These are phyloP conservation scores for Argyresthia albistria DNA, from an alignment of 2,888 invertebrate genomes.

Conservation along the genomic window DNA sequence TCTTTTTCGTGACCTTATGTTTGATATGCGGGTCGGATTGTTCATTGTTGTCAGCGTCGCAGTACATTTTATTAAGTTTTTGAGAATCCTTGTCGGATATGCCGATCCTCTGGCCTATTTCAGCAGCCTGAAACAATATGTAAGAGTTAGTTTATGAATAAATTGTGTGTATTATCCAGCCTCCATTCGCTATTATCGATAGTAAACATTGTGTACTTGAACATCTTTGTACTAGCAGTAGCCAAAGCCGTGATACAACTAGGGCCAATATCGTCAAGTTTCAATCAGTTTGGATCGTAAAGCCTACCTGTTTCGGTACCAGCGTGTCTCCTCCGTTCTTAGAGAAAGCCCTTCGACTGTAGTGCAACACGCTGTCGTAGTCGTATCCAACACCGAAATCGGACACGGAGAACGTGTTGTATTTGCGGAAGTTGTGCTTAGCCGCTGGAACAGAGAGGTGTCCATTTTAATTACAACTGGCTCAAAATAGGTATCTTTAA, in stretches of 20 bases:
- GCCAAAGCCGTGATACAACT: no score
- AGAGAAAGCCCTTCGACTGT: slow-evolving; percentile 79
- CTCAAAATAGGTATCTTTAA: no score
- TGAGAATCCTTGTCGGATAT: slow-evolving; percentile 70
- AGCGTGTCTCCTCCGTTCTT: slow-evolving; percentile 78
- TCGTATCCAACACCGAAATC: slow-evolving; percentile 80
- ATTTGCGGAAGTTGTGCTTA: slow-evolving; percentile 75
- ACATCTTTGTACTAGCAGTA: no score
- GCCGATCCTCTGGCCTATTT: slow-evolving; percentile 71
- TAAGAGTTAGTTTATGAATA: neutral
- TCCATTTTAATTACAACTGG: no score
- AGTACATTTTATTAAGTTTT: slow-evolving; percentile 75
- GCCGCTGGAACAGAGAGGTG: slow-evolving; percentile 32
- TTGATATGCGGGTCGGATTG: slow-evolving; percentile 21
- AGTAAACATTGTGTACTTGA: no score
- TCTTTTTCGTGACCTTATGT: slow-evolving; percentile 23
- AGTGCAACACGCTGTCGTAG: slow-evolving; percentile 83
- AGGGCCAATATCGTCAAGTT: no score
- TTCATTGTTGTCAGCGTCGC: slow-evolving; percentile 41
- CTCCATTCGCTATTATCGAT: no score
- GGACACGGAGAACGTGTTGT: slow-evolving; percentile 74
- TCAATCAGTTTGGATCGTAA: no score
- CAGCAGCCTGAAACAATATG: slow-evolving; percentile 33
- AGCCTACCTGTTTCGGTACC: slow-evolving; percentile 66
- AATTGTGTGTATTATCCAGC: no score